Evolutionary conservation across 2,888 invertebrate genomes (phyloP), one percentile per base, ranked within the genome.

Genomic region (Apodemia zela): DNA sequence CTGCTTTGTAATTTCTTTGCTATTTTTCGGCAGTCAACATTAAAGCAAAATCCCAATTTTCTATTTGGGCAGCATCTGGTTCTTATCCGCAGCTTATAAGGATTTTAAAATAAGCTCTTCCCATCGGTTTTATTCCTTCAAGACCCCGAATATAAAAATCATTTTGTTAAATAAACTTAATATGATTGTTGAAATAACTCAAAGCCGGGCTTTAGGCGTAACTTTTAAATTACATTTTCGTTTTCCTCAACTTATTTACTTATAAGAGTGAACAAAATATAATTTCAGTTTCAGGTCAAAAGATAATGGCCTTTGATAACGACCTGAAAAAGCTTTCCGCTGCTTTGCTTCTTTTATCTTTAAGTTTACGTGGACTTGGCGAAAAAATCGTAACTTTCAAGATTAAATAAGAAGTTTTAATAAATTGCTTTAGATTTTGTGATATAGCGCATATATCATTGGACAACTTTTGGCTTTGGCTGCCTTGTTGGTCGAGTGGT

Each of bases 271-370:
- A 87, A 86, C 88, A 87, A 89, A 89, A 89, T 89, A 88, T 89
- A 87, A 89, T 89, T 87, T 86, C 82, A 85, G 54, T 82, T 86
- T 85, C 85, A 89, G 89, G 87, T 89, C 89, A 88, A 84, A 79
- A 87, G 88, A 88, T 90, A 90, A 89, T 89, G 86, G 87, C 81
- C 84, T 89, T 87, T 89, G 89, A 89, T 89, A 89, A 88, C 84
- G 86, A 85, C 80, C 84, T 84, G 87, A 86, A 84, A 89, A 89
- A 90, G 90, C 89, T 90, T 89, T 90, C 89, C 89, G 88, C 85
- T 90, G 89, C 89, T 90, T 88, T 88, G 87, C 87, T 89, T 87
- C 85, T 83, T 88, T 87, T 89, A 87, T 88, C 87, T 84, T 77
- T 75, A 81, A 89, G 84, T 88, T 87, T 85, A 76, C 81, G 81